phyloP scores from a whole-genome alignment of 2,113 vertebrate genomes.

The Trochalopteron elliotii region DNA sequence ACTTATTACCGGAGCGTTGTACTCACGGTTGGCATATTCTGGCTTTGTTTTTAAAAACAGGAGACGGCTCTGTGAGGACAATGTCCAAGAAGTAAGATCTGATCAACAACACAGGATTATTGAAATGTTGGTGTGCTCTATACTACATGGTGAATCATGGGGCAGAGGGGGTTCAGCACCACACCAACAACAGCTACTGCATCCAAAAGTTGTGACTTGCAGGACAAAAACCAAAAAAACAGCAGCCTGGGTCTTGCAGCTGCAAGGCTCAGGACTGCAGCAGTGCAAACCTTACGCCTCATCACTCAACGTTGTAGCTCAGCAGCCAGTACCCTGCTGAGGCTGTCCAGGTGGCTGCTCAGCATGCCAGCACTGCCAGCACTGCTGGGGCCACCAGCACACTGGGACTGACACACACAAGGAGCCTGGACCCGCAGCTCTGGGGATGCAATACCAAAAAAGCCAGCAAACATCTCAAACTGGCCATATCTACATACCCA shows the following conservation, averaged over 20 bases:
- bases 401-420: accelerated
- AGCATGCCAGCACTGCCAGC: accelerated
- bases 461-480: not conserved
- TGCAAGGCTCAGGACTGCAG: not conserved
- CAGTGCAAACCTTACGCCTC: accelerated
- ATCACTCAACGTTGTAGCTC: accelerated
- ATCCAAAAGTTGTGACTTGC: not conserved
- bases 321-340: accelerated
- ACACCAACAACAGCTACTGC: not conserved
- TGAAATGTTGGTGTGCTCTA: not conserved
- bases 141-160: too few species aligned
- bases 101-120: not conserved
- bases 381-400: not conserved
- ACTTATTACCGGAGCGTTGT: not conserved
- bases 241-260: not conserved
- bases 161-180: not conserved
- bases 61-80: not conserved
- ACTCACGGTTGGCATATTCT: not conserved
- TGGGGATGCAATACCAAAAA: not conserved
- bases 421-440: not conserved
- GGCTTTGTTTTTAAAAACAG: not conserved
- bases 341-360: accelerated
- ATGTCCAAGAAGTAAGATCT: not conserved
- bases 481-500: accelerated
- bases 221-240: accelerated